phyloP scores from a whole-genome alignment of 2,113 vertebrate species.

The Barbus barbus region DNA sequence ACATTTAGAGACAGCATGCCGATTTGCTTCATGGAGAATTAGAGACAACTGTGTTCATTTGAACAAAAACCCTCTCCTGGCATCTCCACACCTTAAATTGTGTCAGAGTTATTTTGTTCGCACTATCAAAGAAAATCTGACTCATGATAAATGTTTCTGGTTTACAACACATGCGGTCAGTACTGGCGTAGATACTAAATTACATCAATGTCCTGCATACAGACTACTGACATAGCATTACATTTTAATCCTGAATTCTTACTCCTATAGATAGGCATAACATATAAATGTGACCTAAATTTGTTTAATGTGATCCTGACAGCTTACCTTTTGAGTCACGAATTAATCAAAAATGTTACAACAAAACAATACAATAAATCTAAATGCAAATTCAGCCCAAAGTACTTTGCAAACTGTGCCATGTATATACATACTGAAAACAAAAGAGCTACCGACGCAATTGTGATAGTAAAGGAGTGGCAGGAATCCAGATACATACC shows the following conservation, averaged over 20 bases:
- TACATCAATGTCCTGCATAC: neutral
- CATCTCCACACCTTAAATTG: neutral
- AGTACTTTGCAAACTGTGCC: neutral
- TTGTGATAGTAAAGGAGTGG: neutral
- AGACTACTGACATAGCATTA: neutral
- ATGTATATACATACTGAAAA: neutral
- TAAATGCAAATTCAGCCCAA: slow-evolving; percentile 2
- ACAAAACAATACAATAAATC: neutral
- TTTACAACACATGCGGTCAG: neutral
- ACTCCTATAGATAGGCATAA: neutral
- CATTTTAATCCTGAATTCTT: neutral
- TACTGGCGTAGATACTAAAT: neutral
- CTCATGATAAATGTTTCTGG: slow-evolving; percentile 9
- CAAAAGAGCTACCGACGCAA: neutral
- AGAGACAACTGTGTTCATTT: neutral
- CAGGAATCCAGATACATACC: slow-evolving; percentile 1
- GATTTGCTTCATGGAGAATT: neutral
- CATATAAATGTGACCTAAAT: neutral
- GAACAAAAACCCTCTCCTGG: neutral
- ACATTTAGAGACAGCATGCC: neutral
- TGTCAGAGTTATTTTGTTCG: neutral
- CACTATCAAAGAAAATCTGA: neutral
- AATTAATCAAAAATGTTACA: neutral
- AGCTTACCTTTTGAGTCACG: neutral
- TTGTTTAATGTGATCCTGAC: neutral